phyloP scores from a whole-genome alignment of 2,113 vertebrate species.

The Epinephelus moara region DNA sequence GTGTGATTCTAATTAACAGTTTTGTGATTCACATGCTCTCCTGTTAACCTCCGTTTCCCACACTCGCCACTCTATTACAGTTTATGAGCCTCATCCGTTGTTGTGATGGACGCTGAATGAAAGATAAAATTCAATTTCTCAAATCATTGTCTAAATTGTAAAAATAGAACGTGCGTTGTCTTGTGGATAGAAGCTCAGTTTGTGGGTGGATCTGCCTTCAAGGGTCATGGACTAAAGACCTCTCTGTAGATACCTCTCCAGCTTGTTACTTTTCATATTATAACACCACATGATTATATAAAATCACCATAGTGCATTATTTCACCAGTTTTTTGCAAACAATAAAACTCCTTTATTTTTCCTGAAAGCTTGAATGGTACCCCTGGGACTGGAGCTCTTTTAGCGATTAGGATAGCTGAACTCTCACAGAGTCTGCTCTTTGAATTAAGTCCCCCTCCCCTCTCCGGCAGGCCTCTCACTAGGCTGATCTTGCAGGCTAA shows the following conservation, averaged over 20 bases:
- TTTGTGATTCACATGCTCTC: slow-evolving; percentile 50
- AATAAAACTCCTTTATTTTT: slow-evolving; percentile 70
- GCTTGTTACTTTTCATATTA: slow-evolving; percentile 47
- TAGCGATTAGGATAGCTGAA: slow-evolving; percentile 77
- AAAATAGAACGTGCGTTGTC: neutral
- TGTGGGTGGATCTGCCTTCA: slow-evolving; percentile 49
- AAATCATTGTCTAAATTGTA: neutral
- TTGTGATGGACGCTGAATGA: slow-evolving; percentile 13
- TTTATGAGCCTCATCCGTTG: slow-evolving; percentile 10
- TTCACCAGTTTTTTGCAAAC: slow-evolving; percentile 47
- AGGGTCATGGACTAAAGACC: slow-evolving; percentile 41
- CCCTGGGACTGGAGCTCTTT: slow-evolving; percentile 73
- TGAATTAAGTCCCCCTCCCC: slow-evolving; percentile 79
- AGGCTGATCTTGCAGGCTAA: slow-evolving; percentile 74
- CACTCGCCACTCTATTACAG: slow-evolving; percentile 23
- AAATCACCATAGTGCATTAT: slow-evolving; percentile 50
- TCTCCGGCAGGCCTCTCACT: slow-evolving; percentile 43
- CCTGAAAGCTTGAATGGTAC: slow-evolving; percentile 68
- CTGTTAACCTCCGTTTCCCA: slow-evolving; percentile 53
- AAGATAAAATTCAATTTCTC: slow-evolving; percentile 17
- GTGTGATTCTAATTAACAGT: slow-evolving; percentile 71
- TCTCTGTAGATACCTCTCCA: slow-evolving; percentile 24
- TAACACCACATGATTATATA: slow-evolving; percentile 50
- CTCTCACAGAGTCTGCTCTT: slow-evolving; percentile 72
- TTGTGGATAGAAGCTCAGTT: slow-evolving; percentile 9